These are phyloP conservation scores for Marisa cornuarietis DNA, from an alignment of 1,140 invertebrate species.

Conservation along the genomic window DNA sequence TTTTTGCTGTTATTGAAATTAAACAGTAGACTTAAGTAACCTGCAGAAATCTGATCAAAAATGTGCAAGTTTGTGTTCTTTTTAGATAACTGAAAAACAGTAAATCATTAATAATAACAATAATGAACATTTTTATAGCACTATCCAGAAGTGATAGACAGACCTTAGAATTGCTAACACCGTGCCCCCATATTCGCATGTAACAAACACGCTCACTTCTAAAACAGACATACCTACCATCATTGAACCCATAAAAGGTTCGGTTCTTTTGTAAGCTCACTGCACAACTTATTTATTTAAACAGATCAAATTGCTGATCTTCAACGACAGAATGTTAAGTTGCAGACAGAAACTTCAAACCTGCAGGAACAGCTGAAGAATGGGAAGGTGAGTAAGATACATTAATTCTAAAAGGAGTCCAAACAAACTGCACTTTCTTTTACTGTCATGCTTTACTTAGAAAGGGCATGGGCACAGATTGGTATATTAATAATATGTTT, in stretches of 20 bases:
- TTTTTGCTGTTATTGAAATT: background rate
- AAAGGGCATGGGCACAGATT: too few species aligned
- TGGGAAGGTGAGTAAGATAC: conserved; percentile 17
- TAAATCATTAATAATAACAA: background rate
- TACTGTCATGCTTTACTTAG: too few species aligned
- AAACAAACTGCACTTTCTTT: too few species aligned
- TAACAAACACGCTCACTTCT: background rate
- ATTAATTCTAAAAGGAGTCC: too few species aligned
- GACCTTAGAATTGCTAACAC: background rate
- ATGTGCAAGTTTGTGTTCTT: too few species aligned
- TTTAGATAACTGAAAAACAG: too few species aligned
- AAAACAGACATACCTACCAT: background rate
- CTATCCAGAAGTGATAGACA: background rate
- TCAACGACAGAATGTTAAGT: conserved; percentile 19
- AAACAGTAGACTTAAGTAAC: too few species aligned
- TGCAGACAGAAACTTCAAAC: conserved; percentile 16
- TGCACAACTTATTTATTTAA: background rate
- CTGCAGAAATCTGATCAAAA: too few species aligned
- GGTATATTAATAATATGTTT: too few species aligned
- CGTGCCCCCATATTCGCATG: too few species aligned
- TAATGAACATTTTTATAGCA: background rate
- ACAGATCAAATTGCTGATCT: conserved; percentile 24
- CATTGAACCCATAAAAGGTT: background rate
- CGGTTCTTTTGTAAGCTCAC: background rate
- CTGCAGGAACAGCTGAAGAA: conserved; percentile 16